Percentiles rank a stretch among this genome's conserved stretches.
phyloP scores from a whole-genome alignment of 2,113 vertebrate genomes.

The Microtus richardsoni region DNA sequence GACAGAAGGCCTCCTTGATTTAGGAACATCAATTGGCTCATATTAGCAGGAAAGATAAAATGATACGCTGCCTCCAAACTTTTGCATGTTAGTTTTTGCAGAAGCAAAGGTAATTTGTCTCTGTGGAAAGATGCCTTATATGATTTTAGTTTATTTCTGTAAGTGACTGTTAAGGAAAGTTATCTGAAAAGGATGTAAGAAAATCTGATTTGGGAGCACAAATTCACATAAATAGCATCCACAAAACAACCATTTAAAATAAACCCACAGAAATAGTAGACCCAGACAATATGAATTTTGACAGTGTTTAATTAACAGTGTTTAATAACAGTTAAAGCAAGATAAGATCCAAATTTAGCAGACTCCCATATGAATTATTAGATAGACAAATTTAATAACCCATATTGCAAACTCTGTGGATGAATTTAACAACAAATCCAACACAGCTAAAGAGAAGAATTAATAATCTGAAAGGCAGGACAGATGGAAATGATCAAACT shows the following conservation, averaged over 20 bases:
- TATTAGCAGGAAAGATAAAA: neutral
- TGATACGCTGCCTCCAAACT: neutral
- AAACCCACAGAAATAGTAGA: neutral
- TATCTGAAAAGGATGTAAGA: neutral
- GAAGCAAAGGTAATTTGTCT: neutral
- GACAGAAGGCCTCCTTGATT: neutral
- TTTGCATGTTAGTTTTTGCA: neutral
- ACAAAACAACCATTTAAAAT: neutral
- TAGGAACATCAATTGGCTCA: neutral
- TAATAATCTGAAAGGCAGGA: neutral
- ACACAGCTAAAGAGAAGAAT: neutral
- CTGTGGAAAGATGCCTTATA: neutral
- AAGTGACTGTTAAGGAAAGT: neutral
- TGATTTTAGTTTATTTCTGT: neutral
- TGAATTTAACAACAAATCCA: slow-evolving; percentile 33
- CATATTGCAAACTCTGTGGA: neutral
- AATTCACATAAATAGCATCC: neutral
- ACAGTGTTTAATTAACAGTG: neutral
- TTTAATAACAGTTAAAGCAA: neutral
- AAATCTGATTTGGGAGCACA: slow-evolving; percentile 10
- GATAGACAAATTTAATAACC: neutral
- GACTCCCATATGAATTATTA: neutral
- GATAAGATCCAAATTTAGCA: neutral
- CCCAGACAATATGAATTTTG: neutral
- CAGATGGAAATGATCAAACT: neutral